These are phyloP conservation scores for Criorhina ranunculi DNA, from an alignment of 2,888 invertebrate species.

Conservation along the genomic window DNA sequence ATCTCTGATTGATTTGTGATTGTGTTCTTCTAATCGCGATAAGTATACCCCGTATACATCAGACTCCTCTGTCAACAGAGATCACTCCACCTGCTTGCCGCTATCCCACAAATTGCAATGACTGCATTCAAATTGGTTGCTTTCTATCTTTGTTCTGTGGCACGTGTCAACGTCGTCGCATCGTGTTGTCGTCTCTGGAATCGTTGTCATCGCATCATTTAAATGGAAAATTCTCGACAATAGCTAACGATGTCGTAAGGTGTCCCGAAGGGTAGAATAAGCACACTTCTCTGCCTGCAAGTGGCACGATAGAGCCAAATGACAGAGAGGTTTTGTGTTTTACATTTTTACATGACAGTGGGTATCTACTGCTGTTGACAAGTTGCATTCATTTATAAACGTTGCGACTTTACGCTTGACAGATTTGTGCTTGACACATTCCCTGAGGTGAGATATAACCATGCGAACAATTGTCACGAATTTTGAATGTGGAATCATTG, in stretches of 20 bases:
- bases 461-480: constrained; percentile 1
- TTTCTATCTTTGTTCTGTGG: not conserved
- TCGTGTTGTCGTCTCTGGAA: not conserved
- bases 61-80: not conserved
- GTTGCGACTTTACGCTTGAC: not conserved
- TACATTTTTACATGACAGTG: not conserved
- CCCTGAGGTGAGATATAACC: not conserved
- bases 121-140: not conserved
- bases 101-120: not conserved
- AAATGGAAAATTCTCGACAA: constrained; percentile 42
- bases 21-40: constrained; percentile 19
- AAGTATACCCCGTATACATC: not conserved
- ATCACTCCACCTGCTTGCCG: not conserved
- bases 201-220: constrained; percentile 11
- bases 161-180: constrained; percentile 24
- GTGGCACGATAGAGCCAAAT: constrained; percentile 13
- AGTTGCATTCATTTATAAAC: constrained; percentile 13
- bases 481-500: constrained; percentile 2
- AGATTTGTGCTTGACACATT: constrained; percentile 20
- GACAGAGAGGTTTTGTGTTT: not conserved
- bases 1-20: constrained; percentile 30
- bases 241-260: constrained; percentile 16
- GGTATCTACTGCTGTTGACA: constrained; percentile 10
- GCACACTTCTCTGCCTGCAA: not conserved
- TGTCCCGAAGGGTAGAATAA: constrained; percentile 1